Base-by-base conservation (phyloP, 2,113 vertebrate genomes). In the Syrrhaptes paradoxus region DNA sequence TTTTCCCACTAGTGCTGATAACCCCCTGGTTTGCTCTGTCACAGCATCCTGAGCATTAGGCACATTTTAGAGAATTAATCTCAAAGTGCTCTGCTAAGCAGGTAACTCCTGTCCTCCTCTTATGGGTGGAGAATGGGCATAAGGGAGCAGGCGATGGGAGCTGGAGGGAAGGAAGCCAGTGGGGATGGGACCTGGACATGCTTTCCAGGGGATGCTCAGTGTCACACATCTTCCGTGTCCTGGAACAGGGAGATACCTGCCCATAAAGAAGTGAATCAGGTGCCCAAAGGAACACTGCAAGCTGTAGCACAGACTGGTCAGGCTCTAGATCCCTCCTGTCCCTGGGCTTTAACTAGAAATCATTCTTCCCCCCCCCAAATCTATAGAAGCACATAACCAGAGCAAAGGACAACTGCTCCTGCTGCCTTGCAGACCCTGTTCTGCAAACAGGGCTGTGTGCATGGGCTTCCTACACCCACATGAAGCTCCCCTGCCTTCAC, bases 1-100 rank as follows among this genome's bases (percentile, higher is more conserved):
- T 68, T 91, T 94, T 79, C 49, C 66, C 21, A n/a, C 36, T 25
- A 70, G 66, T 6, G 10, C 25, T 66, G 55, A 16, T 29, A 67
- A 11, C 25, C 25, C 28, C 25, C 9, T 9, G 4, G 19, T 49
- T 74, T 46, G 22, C 26, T 76, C 58, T 66, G 16, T 57, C 0
- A 0, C 32, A 68, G 49, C 36, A 25, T 51, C 75, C 59, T 0
- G 0, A 71, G 65, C 6, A 1, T 52, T 49, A 82, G 31, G n/a
- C 21, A 55, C 20, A n/a, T 7, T 14, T 85, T 43, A 58, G 25
- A 54, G 36, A 82, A 46, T 70, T 29, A 46, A 79, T 54, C 28
- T 72, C 41, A 9, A 18, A n/a, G 21, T 49, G 41, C 38, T 89
- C 32, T 91, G 58, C 54, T 0, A 0, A 62, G 46, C 41, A 65